A percentile compares a stretch with the other conserved stretches of the same genome.
Conservation (phyloP, 1,140 invertebrate species). For the Drosophila parvula region DNA sequence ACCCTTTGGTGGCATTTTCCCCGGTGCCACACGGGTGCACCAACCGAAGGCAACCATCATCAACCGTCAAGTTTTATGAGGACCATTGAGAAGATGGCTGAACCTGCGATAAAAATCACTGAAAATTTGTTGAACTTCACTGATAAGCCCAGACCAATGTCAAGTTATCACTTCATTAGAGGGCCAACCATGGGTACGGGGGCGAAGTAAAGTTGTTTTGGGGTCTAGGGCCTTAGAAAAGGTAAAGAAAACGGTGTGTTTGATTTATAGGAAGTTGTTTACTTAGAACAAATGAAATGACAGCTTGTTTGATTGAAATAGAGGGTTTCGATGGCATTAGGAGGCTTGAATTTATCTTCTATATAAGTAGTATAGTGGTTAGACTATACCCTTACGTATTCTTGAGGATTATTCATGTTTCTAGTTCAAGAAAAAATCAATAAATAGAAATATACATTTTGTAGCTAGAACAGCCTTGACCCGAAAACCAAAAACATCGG, state of each 20-base stretch:
- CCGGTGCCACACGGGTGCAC: slow-evolving; percentile 29
- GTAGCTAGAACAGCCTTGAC: slow-evolving; percentile 23
- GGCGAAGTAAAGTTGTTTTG: slow-evolving; percentile 18
- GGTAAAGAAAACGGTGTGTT: slow-evolving; percentile 2
- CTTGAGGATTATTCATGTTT: not conserved
- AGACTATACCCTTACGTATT: not conserved
- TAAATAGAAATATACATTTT: slow-evolving; percentile 10
- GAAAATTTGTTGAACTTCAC: slow-evolving; percentile 66
- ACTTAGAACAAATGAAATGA: slow-evolving; percentile 6
- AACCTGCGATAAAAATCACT: slow-evolving; percentile 71
- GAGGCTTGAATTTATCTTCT: not conserved
- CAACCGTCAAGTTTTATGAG: slow-evolving; percentile 55
- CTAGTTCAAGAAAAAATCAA: slow-evolving; percentile 25
- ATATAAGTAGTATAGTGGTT: not conserved
- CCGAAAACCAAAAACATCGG: slow-evolving; percentile 11
- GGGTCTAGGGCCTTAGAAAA: not conserved
- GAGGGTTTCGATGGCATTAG: not conserved
- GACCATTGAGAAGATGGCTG: slow-evolving; percentile 50
- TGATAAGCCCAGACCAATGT: slow-evolving; percentile 45
- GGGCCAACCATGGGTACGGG: not conserved
- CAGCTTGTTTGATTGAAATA: slow-evolving; percentile 8
- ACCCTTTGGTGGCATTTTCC: slow-evolving; percentile 29
- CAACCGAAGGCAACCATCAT: slow-evolving; percentile 5
- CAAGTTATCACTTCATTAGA: slow-evolving; percentile 75
- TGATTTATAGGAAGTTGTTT: slow-evolving; percentile 17